Evolutionary conservation across 2,113 vertebrate genomes (phyloP), one percentile per base, ranked within the genome.

Genomic region (Rhinolophus ferrumequinum): DNA sequence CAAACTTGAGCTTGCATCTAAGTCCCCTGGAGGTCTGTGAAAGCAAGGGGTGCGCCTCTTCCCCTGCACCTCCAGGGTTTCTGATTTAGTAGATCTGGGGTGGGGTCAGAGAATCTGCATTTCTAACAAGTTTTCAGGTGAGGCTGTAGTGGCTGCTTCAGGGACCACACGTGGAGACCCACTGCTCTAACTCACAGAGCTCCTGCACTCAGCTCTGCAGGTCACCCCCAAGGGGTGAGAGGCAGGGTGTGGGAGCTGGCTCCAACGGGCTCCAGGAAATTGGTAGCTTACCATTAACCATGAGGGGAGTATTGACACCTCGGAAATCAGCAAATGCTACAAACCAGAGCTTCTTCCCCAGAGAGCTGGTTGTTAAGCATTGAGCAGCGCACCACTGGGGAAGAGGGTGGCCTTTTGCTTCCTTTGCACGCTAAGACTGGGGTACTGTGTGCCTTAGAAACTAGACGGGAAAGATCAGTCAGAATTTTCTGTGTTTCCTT

Each of bases 41-140:
- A 47, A 64, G 18, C 21, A 24, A 22, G 9, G 58, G 24, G 58
- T 60, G 58, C 2, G 58, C 58, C 4, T 24, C 62, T 26, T 35
- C 54, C 30, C 3, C 16, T 2, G 52, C 2, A 6, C 9, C 5
- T 6, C 15, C 5, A 10, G 3, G 35, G 12, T 22, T 28, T 52
- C 52, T 8, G 6, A 35, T 9, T 6, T 47, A 4, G 19, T 24
- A 50, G 56, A 24, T 54, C 70, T 60, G 19, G n/a, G 18, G 10
- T 62, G 28, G 47, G 28, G n/a, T 50, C 82, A 28, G 50, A 38
- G 30, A 38, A 47, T 50, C 28, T 16, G 1, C 62, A 18, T 18
- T 38, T 52, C 62, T 47, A n/a, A 66, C 75, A 35, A 6, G 16
- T 69, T 62, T 88, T 88, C 62, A 28, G 22, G 10, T 30, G 15